Evolutionary conservation across 2,113 vertebrate genomes (phyloP).

Genomic region (Gambusia affinis): DNA sequence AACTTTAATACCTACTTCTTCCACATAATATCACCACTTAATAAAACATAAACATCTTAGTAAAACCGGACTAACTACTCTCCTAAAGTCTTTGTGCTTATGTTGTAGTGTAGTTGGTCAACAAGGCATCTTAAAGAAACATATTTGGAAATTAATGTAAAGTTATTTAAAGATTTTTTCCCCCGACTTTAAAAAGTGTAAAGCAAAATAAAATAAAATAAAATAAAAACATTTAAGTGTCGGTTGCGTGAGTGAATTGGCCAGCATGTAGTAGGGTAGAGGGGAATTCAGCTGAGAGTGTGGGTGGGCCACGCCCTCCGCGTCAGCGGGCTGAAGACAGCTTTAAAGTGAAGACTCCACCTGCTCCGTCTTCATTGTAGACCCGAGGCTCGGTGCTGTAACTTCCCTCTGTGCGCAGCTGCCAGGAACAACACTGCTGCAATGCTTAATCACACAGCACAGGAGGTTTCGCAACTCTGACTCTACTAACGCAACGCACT

Average conservation of each 20-base stretch:
- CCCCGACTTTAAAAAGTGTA: no score
- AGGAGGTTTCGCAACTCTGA: slow-evolving; percentile 26
- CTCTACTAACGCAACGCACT: slow-evolving; percentile 28
- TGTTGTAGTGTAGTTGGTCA: background rate
- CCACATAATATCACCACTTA: no score
- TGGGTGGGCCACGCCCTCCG: slow-evolving; percentile 37
- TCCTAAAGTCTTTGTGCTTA: no score
- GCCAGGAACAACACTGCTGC: background rate
- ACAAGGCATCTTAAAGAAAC: background rate
- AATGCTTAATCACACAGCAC: slow-evolving; percentile 14
- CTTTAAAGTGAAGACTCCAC: slow-evolving; percentile 1
- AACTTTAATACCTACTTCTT: no score
- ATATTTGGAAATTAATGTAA: background rate
- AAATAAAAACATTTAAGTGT: background rate
- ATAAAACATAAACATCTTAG: no score
- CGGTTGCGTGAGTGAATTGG: background rate
- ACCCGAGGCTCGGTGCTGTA: background rate
- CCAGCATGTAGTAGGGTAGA: no score
- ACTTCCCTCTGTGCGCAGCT: background rate
- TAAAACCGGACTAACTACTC: no score
- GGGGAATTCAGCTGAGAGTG: background rate
- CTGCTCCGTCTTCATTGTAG: background rate
- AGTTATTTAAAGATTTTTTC: background rate
- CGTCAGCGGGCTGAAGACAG: slow-evolving; percentile 35
- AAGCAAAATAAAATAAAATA: background rate